Conservation (phyloP, 2,797 vertebrate species). For the Kryptopterus vitreolus region DNA sequence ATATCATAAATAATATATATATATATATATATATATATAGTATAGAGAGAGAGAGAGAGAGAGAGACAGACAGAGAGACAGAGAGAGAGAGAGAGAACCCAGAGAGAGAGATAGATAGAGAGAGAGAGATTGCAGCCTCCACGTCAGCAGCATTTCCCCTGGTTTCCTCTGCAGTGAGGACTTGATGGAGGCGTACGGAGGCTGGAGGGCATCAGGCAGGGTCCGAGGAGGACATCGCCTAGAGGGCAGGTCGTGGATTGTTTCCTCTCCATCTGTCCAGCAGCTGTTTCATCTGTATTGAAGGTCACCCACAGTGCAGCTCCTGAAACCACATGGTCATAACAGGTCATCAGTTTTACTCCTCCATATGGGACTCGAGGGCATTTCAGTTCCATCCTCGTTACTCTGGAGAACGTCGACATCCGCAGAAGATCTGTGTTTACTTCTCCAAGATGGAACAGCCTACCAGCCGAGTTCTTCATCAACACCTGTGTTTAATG, state of each 20-base stretch:
- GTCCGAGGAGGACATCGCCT: neutral
- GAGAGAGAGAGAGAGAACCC: too few relatives aligned
- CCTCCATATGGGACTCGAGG: neutral
- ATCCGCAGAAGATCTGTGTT: too few relatives aligned
- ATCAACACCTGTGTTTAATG: too few relatives aligned
- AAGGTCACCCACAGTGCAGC: neutral
- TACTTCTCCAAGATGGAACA: too few relatives aligned
- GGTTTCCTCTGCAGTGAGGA: neutral
- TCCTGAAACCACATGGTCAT: neutral
- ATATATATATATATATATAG: too few relatives aligned
- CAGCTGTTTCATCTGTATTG: slow-evolving; percentile 13
- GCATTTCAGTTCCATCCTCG: neutral
- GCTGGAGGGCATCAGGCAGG: neutral
- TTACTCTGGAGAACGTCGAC: too few relatives aligned
- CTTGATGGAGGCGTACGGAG: neutral
- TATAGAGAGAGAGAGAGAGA: too few relatives aligned
- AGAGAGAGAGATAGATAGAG: neutral
- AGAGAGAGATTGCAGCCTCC: neutral
- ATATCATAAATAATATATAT: too few relatives aligned
- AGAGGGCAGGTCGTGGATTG: neutral
- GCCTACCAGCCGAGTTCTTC: too few relatives aligned
- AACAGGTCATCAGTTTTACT: neutral
- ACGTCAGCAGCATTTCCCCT: neutral
- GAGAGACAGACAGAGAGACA: too few relatives aligned
- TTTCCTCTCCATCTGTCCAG: slow-evolving; percentile 19